Evolutionary conservation across 2,888 invertebrate genomes (phyloP).

Genomic region (Drosophila helvetica): DNA sequence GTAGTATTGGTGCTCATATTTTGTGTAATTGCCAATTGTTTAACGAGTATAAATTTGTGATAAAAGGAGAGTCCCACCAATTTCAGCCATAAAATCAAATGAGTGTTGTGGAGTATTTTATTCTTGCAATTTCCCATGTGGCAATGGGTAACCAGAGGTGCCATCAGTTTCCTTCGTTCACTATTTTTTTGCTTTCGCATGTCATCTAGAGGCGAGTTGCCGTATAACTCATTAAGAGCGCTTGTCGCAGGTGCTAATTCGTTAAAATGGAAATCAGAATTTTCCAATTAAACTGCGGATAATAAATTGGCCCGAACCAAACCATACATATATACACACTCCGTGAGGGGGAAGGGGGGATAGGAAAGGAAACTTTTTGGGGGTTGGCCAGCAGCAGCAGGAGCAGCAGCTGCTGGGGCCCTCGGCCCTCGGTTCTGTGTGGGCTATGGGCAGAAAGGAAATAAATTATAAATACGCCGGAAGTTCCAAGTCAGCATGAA

Average conservation of each 20-base stretch:
- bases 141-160: constrained; percentile 5
- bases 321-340: constrained; percentile 16
- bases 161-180: not conserved
- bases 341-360: not conserved
- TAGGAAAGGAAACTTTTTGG: constrained; percentile 29
- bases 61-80: no score
- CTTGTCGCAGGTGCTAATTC: constrained; percentile 79
- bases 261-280: constrained; percentile 79
- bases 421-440: not conserved
- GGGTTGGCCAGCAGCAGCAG: constrained; percentile 53
- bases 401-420: constrained; percentile 3
- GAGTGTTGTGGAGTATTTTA: no score
- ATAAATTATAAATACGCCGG: constrained; percentile 80
- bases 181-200: constrained; percentile 30
- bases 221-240: constrained; percentile 74
- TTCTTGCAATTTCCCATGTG: no score
- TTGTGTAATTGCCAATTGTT: no score
- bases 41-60: no score
- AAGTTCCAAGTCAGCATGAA: constrained; percentile 81
- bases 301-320: constrained; percentile 70
- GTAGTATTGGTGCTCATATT: no score
- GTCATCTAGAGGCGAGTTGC: constrained; percentile 62
- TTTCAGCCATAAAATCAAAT: no score
- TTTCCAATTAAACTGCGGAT: constrained; percentile 79
- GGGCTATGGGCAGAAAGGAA: constrained; percentile 63